Percentiles rank a stretch among this genome's conserved stretches.
phyloP scores from a whole-genome alignment of 1,140 invertebrate species.

The Brachionus manjavacas region DNA sequence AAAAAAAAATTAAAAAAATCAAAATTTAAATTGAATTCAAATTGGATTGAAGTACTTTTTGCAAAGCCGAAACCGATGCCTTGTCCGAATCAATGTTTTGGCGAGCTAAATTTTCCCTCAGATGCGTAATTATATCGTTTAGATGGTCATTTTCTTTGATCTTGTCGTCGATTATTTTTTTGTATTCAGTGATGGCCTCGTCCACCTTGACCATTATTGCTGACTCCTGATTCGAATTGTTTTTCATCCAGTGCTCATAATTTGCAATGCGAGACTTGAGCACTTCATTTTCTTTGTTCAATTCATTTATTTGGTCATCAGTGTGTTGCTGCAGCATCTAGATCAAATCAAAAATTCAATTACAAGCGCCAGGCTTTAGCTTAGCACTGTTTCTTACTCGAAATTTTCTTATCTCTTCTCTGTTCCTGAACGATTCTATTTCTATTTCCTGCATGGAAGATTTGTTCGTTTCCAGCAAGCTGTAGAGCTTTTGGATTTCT shows the following conservation, averaged over 20 bases:
- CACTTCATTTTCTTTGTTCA: constrained; percentile 18
- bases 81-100: constrained; percentile 23
- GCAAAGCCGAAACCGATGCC: background rate
- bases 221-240: background rate
- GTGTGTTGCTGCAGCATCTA: constrained; percentile 9
- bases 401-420: constrained; percentile 7
- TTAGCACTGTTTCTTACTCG: background rate
- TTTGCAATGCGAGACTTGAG: constrained; percentile 25
- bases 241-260: background rate
- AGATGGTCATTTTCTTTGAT: background rate
- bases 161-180: constrained; percentile 29
- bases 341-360: background rate
- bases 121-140: background rate
- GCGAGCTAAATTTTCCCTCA: constrained; percentile 1
- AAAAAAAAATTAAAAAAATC: background rate
- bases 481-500: background rate
- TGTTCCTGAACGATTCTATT: constrained; percentile 1
- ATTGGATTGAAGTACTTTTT: background rate
- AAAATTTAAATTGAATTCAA: too few relatives aligned
- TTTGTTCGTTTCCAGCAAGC: background rate
- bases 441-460: background rate
- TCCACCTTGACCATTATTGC: constrained; percentile 20
- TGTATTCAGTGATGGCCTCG: constrained; percentile 7
- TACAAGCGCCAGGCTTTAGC: too few relatives aligned
- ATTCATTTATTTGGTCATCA: background rate